phyloP scores from a whole-genome alignment of 2,888 invertebrate species.

The Acronicta psi region DNA sequence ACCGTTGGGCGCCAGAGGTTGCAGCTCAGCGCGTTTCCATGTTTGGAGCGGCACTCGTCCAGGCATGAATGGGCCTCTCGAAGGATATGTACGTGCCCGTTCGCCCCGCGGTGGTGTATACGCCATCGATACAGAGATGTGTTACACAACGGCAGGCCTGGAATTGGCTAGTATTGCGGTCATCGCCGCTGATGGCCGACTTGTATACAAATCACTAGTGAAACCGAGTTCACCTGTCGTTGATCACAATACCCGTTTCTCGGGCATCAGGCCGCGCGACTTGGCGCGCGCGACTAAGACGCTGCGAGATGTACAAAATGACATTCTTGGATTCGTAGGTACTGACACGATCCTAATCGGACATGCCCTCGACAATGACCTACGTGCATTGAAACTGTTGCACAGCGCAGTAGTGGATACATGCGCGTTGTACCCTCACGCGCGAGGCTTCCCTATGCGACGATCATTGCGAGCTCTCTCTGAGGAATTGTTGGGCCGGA shows the following conservation, averaged over 20 bases:
- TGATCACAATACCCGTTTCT: constrained; percentile 98
- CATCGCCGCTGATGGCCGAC: constrained; percentile 91
- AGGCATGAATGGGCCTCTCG: constrained; percentile 93
- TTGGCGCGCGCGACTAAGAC: constrained; percentile 90
- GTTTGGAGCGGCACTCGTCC: constrained; percentile 93
- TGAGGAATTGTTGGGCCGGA: constrained; percentile 91
- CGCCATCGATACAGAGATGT: constrained; percentile 99
- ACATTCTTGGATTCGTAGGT: constrained; percentile 93
- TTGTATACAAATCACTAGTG: constrained; percentile 95
- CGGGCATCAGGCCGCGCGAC: constrained; percentile 93
- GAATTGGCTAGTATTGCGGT: constrained; percentile 97
- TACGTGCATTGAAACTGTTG: constrained; percentile 95
- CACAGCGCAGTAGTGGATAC: constrained; percentile 97
- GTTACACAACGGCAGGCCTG: constrained; percentile 95
- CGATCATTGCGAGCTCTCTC: constrained; percentile 94
- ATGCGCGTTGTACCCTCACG: constrained; percentile 95
- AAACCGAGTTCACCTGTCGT: constrained; percentile 94
- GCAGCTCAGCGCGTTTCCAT: constrained; percentile 90
- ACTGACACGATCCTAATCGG: constrained; percentile 97
- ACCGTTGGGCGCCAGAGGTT: constrained; percentile 89
- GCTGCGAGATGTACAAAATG: constrained; percentile 94
- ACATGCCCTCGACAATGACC: constrained; percentile 98
- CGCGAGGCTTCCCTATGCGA: constrained; percentile 94
- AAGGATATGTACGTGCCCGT: constrained; percentile 91
- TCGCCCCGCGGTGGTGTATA: constrained; percentile 90